Conservation (phyloP, 2,888 invertebrate genomes). For the Notodonta ziczac region DNA sequence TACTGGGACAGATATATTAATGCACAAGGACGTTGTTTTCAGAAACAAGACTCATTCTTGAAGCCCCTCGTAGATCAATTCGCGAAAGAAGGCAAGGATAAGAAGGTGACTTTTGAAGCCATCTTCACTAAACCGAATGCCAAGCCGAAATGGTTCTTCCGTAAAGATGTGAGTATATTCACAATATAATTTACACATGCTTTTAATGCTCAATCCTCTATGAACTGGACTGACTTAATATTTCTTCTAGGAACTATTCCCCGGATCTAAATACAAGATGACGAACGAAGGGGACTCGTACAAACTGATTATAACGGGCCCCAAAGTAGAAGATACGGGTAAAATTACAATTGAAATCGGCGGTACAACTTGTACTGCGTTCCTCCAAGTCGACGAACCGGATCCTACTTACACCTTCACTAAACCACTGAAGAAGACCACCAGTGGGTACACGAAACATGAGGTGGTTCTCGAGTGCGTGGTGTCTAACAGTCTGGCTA, state of each 20-base stretch:
- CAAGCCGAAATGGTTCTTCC: constrained; percentile 96
- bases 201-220: background rate
- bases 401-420: constrained; percentile 97
- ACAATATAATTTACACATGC: too few species aligned
- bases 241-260: constrained; percentile 92
- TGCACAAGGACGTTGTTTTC: constrained; percentile 42
- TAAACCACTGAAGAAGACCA: constrained; percentile 94
- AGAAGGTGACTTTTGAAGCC: constrained; percentile 96
- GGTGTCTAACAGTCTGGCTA: constrained; percentile 96
- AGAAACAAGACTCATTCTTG: constrained; percentile 98
- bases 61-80: constrained; percentile 97
- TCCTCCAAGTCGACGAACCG: constrained; percentile 98
- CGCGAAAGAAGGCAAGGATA: constrained; percentile 98
- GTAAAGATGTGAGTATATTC: constrained; percentile 92
- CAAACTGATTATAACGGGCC: constrained; percentile 93
- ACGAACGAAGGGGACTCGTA: constrained; percentile 96
- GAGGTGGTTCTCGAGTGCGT: constrained; percentile 96
- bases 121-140: constrained; percentile 98
- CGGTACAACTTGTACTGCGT: constrained; percentile 94
- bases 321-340: constrained; percentile 98
- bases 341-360: constrained; percentile 98
- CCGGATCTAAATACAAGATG: constrained; percentile 98
- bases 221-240: background rate
- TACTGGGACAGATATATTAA: constrained; percentile 25
- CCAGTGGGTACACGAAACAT: constrained; percentile 95